These are phyloP conservation scores for Tamandua tetradactyla DNA, from an alignment of 2,797 vertebrate genomes.

Conservation along the genomic window DNA sequence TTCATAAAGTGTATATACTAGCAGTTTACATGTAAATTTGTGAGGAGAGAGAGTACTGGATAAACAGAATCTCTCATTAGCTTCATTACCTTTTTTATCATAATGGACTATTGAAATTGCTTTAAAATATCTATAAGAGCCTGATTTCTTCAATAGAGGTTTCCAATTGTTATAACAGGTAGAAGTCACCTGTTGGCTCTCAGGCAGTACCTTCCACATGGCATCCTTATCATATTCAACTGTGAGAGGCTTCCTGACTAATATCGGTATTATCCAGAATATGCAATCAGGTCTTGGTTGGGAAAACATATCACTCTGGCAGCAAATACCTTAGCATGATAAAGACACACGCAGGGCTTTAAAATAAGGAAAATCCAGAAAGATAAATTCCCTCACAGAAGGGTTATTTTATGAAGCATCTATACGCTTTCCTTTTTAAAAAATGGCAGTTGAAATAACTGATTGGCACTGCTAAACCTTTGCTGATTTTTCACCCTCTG, in stretches of 20 bases:
- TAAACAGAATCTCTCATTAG: background rate
- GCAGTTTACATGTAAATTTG: background rate
- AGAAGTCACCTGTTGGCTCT: background rate
- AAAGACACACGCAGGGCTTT: background rate
- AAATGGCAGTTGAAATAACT: background rate
- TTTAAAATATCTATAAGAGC: background rate
- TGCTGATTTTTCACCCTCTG: background rate
- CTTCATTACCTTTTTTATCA: background rate
- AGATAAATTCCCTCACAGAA: background rate
- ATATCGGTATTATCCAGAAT: background rate
- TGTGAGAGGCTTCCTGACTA: background rate
- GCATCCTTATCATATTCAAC: background rate
- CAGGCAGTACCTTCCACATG: rapidly evolving
- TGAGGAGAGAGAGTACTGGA: background rate
- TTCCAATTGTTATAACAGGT: background rate
- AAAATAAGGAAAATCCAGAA: background rate
- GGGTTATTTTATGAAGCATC: background rate
- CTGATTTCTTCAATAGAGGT: background rate
- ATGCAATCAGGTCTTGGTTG: rapidly evolving
- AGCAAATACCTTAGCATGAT: background rate
- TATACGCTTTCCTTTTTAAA: background rate
- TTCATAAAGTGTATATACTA: background rate
- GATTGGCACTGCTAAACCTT: background rate
- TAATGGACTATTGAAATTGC: background rate
- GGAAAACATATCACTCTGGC: background rate